phyloP scores from a whole-genome alignment of 2,888 invertebrate species.

The Epinotia bilunana region DNA sequence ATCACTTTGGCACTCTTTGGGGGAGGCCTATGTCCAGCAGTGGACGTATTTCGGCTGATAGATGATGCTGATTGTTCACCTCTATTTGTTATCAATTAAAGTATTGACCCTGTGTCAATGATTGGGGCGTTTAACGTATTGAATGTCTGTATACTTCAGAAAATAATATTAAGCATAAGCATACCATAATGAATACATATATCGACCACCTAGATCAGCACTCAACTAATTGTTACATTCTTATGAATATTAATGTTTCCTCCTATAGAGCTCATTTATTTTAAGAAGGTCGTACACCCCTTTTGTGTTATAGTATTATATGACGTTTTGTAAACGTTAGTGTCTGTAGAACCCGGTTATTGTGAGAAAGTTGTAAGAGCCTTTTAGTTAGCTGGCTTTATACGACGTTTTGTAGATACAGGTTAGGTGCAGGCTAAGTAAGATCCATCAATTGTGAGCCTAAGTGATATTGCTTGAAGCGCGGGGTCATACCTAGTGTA shows the following conservation, averaged over 20 bases:
- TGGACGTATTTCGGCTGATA: too few species aligned
- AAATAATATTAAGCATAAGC: neutral
- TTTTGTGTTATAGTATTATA: neutral
- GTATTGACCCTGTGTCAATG: too few species aligned
- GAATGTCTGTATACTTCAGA: neutral
- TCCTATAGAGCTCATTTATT: conserved; percentile 8
- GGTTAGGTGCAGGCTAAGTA: neutral
- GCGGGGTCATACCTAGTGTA: neutral
- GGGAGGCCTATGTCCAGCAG: too few species aligned
- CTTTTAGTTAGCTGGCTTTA: neutral
- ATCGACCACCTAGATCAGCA: conserved; percentile 28
- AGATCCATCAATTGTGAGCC: conserved; percentile 23
- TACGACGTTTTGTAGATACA: neutral
- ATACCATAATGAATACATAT: conserved; percentile 14
- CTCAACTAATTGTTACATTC: conserved; percentile 23
- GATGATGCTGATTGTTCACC: too few species aligned
- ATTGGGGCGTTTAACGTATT: too few species aligned
- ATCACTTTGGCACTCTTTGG: too few species aligned
- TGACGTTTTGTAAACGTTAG: neutral
- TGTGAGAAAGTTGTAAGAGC: neutral
- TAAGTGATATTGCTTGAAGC: conserved; percentile 14
- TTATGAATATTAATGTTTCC: conserved; percentile 38
- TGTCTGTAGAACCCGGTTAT: too few species aligned
- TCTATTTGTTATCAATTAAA: too few species aligned
- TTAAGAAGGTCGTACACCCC: neutral